Evolutionary conservation across 2,888 invertebrate genomes (phyloP), one percentile per base, ranked within the genome.

Genomic region (Drosophila mettleri): DNA sequence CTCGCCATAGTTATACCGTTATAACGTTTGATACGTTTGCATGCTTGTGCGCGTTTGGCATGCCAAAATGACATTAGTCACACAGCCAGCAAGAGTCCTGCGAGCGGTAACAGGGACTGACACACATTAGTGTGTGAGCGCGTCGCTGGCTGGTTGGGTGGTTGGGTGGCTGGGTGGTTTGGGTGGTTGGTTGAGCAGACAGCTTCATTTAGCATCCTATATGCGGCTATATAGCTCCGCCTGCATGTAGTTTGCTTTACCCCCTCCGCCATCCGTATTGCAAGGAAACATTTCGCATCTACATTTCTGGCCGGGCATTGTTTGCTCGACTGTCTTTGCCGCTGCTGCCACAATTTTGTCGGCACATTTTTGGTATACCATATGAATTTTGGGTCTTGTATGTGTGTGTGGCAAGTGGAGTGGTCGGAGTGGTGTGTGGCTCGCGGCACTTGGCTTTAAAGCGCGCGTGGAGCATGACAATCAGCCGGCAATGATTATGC

Each of bases 41-140:
- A 77, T 83, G 82, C 62, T 69, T 54, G 74, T 65, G 65, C 70
- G 68, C 72, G 79, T 73, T 73, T 88, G 76, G 82, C 88, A 86
- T 89, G 88, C 79, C 78, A 80, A 80, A 80, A 67, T 76, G 77
- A 75, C 85, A 88, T 88, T 89, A 89, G 88, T 88, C 89, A 88
- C 71, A 84, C 68, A 70, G 38, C 57, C 45, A 69, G 34, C 29
- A 39, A 43, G 43, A 49, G 48, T 57, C 69, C 69, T 62, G 43
- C 31, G 8, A 54, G 49, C 14, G 18, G 22, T 60, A 58, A 43
- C 41, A 31, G 52, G 33, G 41, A 55, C 41, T 54, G 27, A 38
- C 38, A 53, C 39, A 43, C 24, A 43, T 29, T 52, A 59, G 48
- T 41, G 48, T 41, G 24, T 43, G 53, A 38, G 27, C 34, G 18